Evolutionary conservation across 2,113 vertebrate genomes (phyloP), one percentile per base, ranked within the genome.

Genomic region (Upupa epops): DNA sequence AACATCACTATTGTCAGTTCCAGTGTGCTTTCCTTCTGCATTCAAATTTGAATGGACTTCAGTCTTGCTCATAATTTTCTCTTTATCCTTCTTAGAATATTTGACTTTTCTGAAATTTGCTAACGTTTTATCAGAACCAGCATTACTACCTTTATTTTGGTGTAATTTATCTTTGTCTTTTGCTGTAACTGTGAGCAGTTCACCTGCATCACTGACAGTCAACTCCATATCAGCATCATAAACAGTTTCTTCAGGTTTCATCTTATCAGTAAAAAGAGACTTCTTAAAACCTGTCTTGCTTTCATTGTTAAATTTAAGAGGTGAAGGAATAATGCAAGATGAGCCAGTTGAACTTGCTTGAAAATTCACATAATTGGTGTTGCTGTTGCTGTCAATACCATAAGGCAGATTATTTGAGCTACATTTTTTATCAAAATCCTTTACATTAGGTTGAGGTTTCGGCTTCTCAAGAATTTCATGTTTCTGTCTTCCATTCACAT

Each of bases 141-240:
- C 11, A 72, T 87, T 96, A 79, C 34, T 90, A 17, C 56, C 83
- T 79, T 75, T 97, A 84, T 90, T 91, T 70, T 2, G 42, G 10
- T 37, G 51, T 26, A 70, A 45, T 65, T 94, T 96, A 75, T 69
- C 78, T 89, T 91, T 96, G 69, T 46, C 63, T 78, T 94, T 94
- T 9, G 32, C 92, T 89, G 96, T 96, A 94, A 98, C 81, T 72
- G 90, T 74, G 52, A 97, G 70, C 60, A 98, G 94, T 52, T 96
- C 96, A 78, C 95, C 95, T 40, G 91, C 76, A 76, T 98, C 96
- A 61, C 94, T 94, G 21, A 93, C 86, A n/a, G 98, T 98, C 96
- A 98, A 37, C 45, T 98, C 98, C 97, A 98, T 98, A 77, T 98
- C 98, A 72, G 88, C 68, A 90, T 97, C 97, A 89, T 97, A 97